These are phyloP conservation scores for Lysandra coridon DNA, from an alignment of 2,888 invertebrate species.

Conservation along the genomic window DNA sequence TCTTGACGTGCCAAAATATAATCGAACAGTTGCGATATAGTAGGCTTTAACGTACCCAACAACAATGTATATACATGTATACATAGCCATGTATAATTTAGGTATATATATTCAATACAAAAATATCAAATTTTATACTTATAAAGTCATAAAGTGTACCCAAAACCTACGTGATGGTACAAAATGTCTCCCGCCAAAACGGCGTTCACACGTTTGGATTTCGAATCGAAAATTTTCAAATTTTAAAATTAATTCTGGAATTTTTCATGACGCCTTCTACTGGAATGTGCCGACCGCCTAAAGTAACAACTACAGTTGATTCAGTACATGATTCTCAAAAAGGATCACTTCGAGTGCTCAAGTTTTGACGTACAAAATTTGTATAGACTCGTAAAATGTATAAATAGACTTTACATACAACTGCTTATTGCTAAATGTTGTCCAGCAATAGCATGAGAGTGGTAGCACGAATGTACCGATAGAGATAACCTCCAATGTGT, in stretches of 20 bases:
- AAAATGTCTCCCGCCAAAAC: slow-evolving; percentile 75
- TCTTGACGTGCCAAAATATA: slow-evolving; percentile 80
- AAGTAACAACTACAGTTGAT: slow-evolving; percentile 75
- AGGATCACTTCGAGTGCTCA: slow-evolving; percentile 75
- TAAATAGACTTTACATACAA: slow-evolving; percentile 79
- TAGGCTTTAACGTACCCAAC: slow-evolving; percentile 78
- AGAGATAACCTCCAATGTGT: not conserved
- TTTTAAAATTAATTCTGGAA: slow-evolving; percentile 78
- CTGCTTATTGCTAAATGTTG: slow-evolving; percentile 79
- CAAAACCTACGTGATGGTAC: slow-evolving; percentile 81
- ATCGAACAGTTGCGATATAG: slow-evolving; percentile 80
- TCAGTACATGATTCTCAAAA: slow-evolving; percentile 80
- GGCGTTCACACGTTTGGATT: slow-evolving; percentile 70
- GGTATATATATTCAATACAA: slow-evolving; percentile 78
- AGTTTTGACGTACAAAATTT: slow-evolving; percentile 77
- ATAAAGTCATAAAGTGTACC: slow-evolving; percentile 81
- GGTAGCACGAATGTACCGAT: slow-evolving; percentile 7
- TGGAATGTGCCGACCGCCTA: slow-evolving; percentile 81
- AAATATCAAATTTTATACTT: slow-evolving; percentile 77
- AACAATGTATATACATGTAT: slow-evolving; percentile 81
- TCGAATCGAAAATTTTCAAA: slow-evolving; percentile 73
- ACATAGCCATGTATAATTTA: slow-evolving; percentile 80
- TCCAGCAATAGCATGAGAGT: slow-evolving; percentile 50
- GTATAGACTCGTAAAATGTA: slow-evolving; percentile 80
- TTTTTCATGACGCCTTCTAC: slow-evolving; percentile 72